These are phyloP conservation scores for Apogon hyalosoma DNA, from an alignment of 2,797 vertebrate species.

Conservation along the genomic window DNA sequence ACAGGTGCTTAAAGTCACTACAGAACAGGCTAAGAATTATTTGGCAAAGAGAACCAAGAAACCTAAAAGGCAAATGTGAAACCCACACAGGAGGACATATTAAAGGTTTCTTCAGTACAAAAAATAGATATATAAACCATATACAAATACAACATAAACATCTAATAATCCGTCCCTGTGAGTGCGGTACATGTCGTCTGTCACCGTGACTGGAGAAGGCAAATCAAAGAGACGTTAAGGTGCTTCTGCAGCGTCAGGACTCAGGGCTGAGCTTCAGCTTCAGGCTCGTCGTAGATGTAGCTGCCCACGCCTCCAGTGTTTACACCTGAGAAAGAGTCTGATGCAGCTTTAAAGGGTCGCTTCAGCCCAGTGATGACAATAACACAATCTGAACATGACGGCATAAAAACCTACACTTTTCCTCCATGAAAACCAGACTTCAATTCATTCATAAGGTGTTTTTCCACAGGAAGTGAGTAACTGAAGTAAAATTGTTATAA, in stretches of 20 bases:
- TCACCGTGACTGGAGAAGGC: constrained; percentile 50
- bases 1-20: constrained; percentile 31
- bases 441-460: no score
- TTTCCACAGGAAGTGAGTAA: no score
- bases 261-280: background rate
- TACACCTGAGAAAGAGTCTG: constrained; percentile 74
- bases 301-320: constrained; percentile 90
- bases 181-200: constrained; percentile 38
- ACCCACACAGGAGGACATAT: constrained; percentile 46
- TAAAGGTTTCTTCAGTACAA: constrained; percentile 62
- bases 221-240: constrained; percentile 31
- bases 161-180: constrained; percentile 53
- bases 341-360: background rate
- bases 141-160: constrained; percentile 67
- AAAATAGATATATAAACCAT: constrained; percentile 73
- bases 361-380: background rate
- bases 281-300: constrained; percentile 86
- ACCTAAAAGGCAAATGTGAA: constrained; percentile 45
- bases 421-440: no score
- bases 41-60: constrained; percentile 67
- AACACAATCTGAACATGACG: background rate
- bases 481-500: no score
- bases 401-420: background rate
- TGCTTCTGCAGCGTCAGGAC: background rate
- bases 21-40: constrained; percentile 23